Evolutionary conservation across 2,888 invertebrate genomes (phyloP).

Genomic region (Diaprepes abbreviatus): DNA sequence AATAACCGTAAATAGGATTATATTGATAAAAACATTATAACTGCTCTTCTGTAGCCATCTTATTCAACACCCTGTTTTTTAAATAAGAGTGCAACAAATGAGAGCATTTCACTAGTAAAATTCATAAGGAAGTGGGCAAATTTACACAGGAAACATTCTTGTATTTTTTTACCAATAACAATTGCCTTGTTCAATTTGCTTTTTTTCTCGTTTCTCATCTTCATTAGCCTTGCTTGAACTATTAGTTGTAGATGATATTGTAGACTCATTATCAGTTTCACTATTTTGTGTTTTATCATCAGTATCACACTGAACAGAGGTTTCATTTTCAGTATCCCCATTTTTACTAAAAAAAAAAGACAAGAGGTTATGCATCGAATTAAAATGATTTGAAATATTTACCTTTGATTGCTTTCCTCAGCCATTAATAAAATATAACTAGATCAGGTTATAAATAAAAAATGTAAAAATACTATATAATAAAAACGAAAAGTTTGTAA

Average conservation of each 20-base stretch:
- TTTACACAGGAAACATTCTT: too few species aligned
- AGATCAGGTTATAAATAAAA: neutral
- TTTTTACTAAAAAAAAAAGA: constrained; percentile 49
- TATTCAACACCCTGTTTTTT: too few species aligned
- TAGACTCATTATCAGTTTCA: constrained; percentile 49
- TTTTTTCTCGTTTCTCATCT: constrained; percentile 57
- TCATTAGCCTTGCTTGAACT: constrained; percentile 51
- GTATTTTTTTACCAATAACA: constrained; percentile 48
- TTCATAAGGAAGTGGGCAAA: too few species aligned
- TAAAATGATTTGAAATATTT: constrained; percentile 13
- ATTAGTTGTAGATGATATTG: constrained; percentile 45
- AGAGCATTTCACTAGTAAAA: too few species aligned
- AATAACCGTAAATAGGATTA: too few species aligned
- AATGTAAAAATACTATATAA: neutral
- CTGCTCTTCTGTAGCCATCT: too few species aligned
- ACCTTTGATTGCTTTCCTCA: constrained; percentile 50
- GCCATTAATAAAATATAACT: constrained; percentile 23
- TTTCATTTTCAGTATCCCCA: constrained; percentile 44
- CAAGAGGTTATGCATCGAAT: neutral
- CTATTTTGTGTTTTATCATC: constrained; percentile 53
- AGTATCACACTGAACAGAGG: constrained; percentile 42
- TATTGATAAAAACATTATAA: too few species aligned
- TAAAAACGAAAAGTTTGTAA: neutral
- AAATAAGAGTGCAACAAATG: too few species aligned
- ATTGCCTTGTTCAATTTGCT: constrained; percentile 57